These are phyloP conservation scores for Pyrocoelia pectoralis DNA, from an alignment of 2,888 invertebrate genomes.

Conservation along the genomic window DNA sequence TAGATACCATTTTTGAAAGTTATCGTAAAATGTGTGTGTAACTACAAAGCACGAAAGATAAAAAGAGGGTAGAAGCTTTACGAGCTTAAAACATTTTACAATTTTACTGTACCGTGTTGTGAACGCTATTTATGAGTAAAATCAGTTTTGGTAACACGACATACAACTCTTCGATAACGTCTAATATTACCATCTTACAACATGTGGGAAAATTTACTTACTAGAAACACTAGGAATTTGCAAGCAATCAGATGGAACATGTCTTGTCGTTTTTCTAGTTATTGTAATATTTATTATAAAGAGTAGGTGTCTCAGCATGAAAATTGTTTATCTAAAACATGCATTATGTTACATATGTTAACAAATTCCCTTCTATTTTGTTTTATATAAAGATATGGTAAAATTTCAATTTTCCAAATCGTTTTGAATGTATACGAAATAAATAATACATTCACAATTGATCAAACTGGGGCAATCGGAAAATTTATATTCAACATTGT, in stretches of 20 bases:
- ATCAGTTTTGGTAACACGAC: constrained; percentile 7
- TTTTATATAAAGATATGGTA: too few species aligned
- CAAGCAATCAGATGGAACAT: constrained; percentile 6
- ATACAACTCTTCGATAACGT: constrained; percentile 4
- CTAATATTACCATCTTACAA: background rate
- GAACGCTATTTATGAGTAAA: background rate
- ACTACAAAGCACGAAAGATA: constrained; percentile 5
- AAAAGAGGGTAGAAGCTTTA: background rate
- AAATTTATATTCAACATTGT: constrained; percentile 9
- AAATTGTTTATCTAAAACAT: background rate
- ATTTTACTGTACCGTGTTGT: constrained; percentile 5
- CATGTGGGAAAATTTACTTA: constrained; percentile 5
- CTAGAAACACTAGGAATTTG: constrained; percentile 8
- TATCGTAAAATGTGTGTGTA: constrained; percentile 10
- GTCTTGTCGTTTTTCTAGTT: background rate
- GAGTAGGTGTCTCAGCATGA: background rate
- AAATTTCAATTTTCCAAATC: background rate
- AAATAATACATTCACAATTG: background rate
- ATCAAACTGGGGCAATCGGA: constrained; percentile 3
- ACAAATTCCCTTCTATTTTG: too few species aligned
- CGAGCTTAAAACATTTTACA: constrained; percentile 9
- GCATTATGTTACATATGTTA: too few species aligned
- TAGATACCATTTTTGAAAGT: constrained; percentile 13
- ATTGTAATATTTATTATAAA: background rate
- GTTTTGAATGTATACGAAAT: background rate